phyloP scores from a whole-genome alignment of 2,888 invertebrate genomes.

The Nomada fucata region DNA sequence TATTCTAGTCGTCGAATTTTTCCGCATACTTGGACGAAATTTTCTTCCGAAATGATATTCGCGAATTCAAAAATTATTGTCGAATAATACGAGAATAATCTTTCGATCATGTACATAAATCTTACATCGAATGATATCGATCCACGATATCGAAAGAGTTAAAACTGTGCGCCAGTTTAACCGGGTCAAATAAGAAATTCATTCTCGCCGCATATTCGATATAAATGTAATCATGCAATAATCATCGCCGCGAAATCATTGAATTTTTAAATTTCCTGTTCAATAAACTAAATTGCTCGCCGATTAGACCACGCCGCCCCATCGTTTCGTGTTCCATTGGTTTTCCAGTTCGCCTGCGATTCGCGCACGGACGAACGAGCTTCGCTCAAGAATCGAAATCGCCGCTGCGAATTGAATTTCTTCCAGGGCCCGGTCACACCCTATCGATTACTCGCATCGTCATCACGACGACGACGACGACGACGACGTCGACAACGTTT shows the following conservation, averaged over 20 bases:
- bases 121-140: no score
- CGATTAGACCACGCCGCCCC: constrained; percentile 10
- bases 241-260: background rate
- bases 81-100: no score
- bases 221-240: background rate
- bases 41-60: no score
- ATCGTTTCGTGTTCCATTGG: constrained; percentile 29
- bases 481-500: background rate
- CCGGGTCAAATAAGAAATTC: no score
- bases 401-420: constrained; percentile 23
- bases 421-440: constrained; percentile 6
- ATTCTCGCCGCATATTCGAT: no score
- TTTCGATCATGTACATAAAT: no score
- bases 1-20: no score
- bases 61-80: no score
- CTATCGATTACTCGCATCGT: constrained; percentile 30
- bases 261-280: background rate
- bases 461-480: background rate
- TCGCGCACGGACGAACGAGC: constrained; percentile 1
- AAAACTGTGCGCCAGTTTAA: no score
- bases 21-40: no score
- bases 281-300: constrained; percentile 12
- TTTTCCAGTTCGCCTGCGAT: constrained; percentile 29
- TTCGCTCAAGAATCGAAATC: constrained; percentile 27
- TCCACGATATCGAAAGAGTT: no score